Percentiles rank a stretch among this genome's conserved stretches.
These are phyloP conservation scores for Gryllus bimaculatus DNA, from an alignment of 1,140 invertebrate genomes.

Conservation along the genomic window DNA sequence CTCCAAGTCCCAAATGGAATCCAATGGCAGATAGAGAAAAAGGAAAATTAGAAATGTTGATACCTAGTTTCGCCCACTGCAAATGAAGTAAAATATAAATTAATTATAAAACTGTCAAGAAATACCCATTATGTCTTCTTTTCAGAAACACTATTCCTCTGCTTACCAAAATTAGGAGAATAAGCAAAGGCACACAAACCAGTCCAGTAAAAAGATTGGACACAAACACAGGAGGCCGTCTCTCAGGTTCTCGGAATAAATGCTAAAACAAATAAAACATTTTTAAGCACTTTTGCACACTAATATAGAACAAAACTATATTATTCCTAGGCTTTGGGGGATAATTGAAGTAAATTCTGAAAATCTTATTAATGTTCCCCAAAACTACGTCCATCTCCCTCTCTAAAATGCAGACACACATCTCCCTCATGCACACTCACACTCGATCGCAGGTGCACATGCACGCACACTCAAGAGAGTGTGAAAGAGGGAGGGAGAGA, in stretches of 20 bases:
- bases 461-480: too few relatives aligned
- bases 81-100: slow-evolving; percentile 27
- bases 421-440: too few relatives aligned
- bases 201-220: slow-evolving; percentile 85
- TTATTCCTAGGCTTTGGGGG: too few relatives aligned
- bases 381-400: too few relatives aligned
- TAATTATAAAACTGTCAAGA: slow-evolving; percentile 12
- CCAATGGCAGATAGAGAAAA: slow-evolving; percentile 65
- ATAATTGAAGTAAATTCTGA: too few relatives aligned
- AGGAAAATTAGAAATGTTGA: slow-evolving; percentile 81
- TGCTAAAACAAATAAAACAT: slow-evolving; percentile 49
- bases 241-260: slow-evolving; percentile 85
- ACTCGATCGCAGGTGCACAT: too few relatives aligned
- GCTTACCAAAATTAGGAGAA: slow-evolving; percentile 68
- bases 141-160: neutral
- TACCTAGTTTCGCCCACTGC: slow-evolving; percentile 77
- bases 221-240: slow-evolving; percentile 73
- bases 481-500: too few relatives aligned
- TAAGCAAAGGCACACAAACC: slow-evolving; percentile 67
- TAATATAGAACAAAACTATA: too few relatives aligned
- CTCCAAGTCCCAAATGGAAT: slow-evolving; percentile 77
- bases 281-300: neutral
- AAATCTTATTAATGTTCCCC: too few relatives aligned
- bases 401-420: too few relatives aligned
- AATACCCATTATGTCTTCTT: neutral